Percentiles rank a stretch among this genome's conserved stretches.
These are phyloP conservation scores for Adelosebastes latens DNA, from an alignment of 2,797 vertebrate species.

Conservation along the genomic window DNA sequence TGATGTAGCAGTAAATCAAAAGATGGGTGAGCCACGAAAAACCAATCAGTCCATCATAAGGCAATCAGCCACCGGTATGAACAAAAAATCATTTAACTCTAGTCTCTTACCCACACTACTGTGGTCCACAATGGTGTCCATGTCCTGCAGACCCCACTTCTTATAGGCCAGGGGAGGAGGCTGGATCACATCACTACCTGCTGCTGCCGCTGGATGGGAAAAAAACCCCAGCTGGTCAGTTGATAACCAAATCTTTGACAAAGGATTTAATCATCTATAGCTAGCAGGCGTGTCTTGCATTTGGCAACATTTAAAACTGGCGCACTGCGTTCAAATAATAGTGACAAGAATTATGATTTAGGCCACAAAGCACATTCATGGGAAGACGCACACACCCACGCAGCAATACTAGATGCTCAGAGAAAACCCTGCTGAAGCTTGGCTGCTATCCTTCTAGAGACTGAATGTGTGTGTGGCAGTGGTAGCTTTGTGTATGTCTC, in stretches of 20 bases:
- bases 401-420: background rate
- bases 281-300: background rate
- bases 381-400: background rate
- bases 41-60: background rate
- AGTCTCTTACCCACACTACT: constrained; percentile 91
- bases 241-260: background rate
- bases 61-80: background rate
- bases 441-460: background rate
- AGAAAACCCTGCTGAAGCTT: background rate
- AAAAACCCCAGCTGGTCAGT: background rate
- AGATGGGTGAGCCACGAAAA: background rate
- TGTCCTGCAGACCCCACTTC: constrained; percentile 98
- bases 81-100: background rate
- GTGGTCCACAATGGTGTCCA: constrained; percentile 94
- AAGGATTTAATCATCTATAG: background rate
- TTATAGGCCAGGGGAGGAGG: constrained; percentile 97
- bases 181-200: constrained; percentile 93
- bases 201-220: constrained; percentile 88
- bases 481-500: background rate
- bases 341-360: background rate
- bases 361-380: background rate
- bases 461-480: background rate
- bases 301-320: background rate
- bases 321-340: background rate
- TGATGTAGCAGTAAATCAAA: background rate